Base-by-base conservation (phyloP, 1,140 invertebrate species). In the Cotesia glomerata region DNA sequence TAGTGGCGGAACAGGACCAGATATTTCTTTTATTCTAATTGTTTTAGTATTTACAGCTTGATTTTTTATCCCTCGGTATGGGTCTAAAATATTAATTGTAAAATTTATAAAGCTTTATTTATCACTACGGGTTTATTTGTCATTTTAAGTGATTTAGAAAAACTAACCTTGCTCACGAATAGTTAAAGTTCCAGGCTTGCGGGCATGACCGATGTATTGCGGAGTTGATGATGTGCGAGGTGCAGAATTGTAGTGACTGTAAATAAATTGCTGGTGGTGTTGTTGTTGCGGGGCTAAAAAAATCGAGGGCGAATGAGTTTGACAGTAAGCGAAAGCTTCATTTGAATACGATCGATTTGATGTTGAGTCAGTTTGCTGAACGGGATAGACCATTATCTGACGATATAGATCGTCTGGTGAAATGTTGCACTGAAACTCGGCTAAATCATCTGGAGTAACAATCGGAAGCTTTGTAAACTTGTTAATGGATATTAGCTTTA, bases 241-340 rank as follows among this genome's bases (percentile, higher is more conserved):
- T 73, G 79, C 81, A 3, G 81, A 77, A 56, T 80, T 77, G 51
- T 85, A 74, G 34, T 80, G 83, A 9, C 77, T 79, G 68, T 84
- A 85, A 56, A 85, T 66, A 70, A 81, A 77, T 72, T 80, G 80
- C 58, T 81, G 80, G 11, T 79, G 81, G 16, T 79, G 80, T n/a
- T 76, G 78, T 32, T 82, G 81, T 7, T 75, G 77, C 13, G 68
- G 73, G 18, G 62, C 74, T 34, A 71, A 72, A 59, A 64, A 66
- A 49, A 74, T 51, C 9, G 67, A 65, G 14, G 76, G 54, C 14
- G 79, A 71, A 14, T 76, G 62, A 34, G 74, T 70, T 52, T 78
- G 69, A 65, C 77, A 74, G 26, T 79, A 66, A 14, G 80, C 75
- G 73, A 80, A 77, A 71, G 79, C 1, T 58, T 65, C 63, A n/a